Base-by-base conservation (phyloP, 2,888 invertebrate species). In the Meandrusa payeni region DNA sequence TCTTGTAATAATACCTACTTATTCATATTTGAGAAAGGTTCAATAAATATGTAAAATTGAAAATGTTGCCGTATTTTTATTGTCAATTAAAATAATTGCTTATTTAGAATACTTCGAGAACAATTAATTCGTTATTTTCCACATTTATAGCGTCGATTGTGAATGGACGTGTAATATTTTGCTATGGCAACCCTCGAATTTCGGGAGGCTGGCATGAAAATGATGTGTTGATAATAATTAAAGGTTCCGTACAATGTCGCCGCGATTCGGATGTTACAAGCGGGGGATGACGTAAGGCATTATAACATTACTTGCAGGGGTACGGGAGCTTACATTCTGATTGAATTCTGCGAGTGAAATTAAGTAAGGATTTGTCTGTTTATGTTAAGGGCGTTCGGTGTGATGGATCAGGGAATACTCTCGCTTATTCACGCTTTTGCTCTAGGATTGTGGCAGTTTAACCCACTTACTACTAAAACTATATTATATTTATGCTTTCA, bases 171-270 rank as follows among this genome's bases (percentile, higher is more conserved):
- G 24, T 17, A 34, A 26, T 23, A 46, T 50, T 54, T 52, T 44
- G 44, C 27, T 37, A 41, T 55, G 75, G 19, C 78, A 81, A 64
- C 83, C 82, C 86, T 78, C 26, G 71, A 59, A 58, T 64, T 72
- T 69, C 65, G 50, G 64, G 69, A 70, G 69, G 69, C 69, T 65
- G 70, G 73, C 69, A 81, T 76, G 80, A 82, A 83, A 83, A 86
- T 83, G 73, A 86, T 81, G 87, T 86, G 87, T 86, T 87, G 85
- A 85, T 86, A 83, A 87, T 87, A 87, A 87, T 88, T 83, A 86
- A 85, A 87, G 88, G 86, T 83, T 86, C 62, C 67, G 74, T 69
- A 69, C 64, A 62, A 71, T 77, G 81, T 81, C 77, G 58, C 54
- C 54, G 76, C 69, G 70, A 64, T 65, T 73, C 67, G 66, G 65